phyloP scores from a whole-genome alignment of 1,140 invertebrate species.

The Lysiphlebus fabarum region DNA sequence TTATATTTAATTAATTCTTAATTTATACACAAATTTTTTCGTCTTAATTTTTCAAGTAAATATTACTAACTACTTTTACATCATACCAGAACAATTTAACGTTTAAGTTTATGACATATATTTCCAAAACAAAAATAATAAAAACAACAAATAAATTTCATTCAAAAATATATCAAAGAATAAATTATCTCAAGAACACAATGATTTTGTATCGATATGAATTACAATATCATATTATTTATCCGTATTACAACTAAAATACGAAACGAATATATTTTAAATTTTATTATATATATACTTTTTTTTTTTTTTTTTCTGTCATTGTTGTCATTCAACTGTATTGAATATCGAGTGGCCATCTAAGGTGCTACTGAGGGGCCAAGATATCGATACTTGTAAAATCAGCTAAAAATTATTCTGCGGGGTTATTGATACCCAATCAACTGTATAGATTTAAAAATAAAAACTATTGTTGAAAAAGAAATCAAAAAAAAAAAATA shows the following conservation, averaged over 20 bases:
- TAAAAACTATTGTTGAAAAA: conserved; percentile 36
- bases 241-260: neutral
- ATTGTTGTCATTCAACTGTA: conserved; percentile 4
- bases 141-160: no score
- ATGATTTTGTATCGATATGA: neutral
- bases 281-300: no score
- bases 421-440: conserved; percentile 53
- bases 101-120: no score
- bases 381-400: conserved; percentile 43
- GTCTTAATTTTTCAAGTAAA: no score
- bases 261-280: neutral
- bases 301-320: conserved; percentile 18
- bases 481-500: conserved; percentile 37
- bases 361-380: neutral
- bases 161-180: no score
- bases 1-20: no score
- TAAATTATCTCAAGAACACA: conserved; percentile 3
- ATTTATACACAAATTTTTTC: no score
- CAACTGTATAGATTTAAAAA: conserved; percentile 41
- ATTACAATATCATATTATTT: neutral
- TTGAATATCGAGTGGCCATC: no score
- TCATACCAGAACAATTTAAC: no score
- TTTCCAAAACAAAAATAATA: no score
- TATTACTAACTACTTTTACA: no score
- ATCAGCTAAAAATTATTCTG: conserved; percentile 29